phyloP scores from a whole-genome alignment of 2,113 vertebrate species.

The Sterrhoptilus dennistouni region DNA sequence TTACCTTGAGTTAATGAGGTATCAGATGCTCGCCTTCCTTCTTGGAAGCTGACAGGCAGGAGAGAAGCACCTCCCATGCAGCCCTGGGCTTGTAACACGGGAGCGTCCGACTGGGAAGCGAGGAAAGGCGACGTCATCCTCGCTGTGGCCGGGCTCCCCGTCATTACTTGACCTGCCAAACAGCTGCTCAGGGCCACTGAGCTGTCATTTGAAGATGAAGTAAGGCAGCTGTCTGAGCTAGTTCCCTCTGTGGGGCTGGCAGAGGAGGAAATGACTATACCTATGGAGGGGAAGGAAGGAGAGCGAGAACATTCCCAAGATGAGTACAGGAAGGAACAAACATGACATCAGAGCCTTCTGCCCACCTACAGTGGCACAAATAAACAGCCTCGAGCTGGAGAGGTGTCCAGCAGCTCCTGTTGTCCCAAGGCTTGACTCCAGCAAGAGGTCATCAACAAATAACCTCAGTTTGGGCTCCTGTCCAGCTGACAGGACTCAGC shows the following conservation, averaged over 20 bases:
- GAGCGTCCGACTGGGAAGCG: slow-evolving; percentile 84
- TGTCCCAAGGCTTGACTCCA: neutral
- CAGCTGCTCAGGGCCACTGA: slow-evolving; percentile 70
- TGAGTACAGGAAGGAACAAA: slow-evolving; percentile 37
- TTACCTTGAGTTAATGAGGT: slow-evolving; percentile 96
- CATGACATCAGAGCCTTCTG: slow-evolving; percentile 27
- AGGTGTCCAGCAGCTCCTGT: neutral
- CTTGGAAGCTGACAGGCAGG: slow-evolving; percentile 87
- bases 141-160: slow-evolving; percentile 68
- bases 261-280: slow-evolving; percentile 82
- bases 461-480: neutral
- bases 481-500: neutral
- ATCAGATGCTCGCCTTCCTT: slow-evolving; percentile 95
- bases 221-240: slow-evolving; percentile 91
- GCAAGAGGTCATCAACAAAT: neutral
- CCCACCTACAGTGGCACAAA: slow-evolving; percentile 14
- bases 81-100: slow-evolving; percentile 85
- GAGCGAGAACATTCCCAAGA: slow-evolving; percentile 45
- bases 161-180: slow-evolving; percentile 75
- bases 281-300: slow-evolving; percentile 65
- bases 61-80: slow-evolving; percentile 78
- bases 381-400: neutral
- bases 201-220: slow-evolving; percentile 74
- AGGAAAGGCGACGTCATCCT: slow-evolving; percentile 76
- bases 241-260: slow-evolving; percentile 85